These are phyloP conservation scores for Ophioderma brevispina DNA, from an alignment of 35 echinoderm and acorn worm genomes.

Conservation along the genomic window DNA sequence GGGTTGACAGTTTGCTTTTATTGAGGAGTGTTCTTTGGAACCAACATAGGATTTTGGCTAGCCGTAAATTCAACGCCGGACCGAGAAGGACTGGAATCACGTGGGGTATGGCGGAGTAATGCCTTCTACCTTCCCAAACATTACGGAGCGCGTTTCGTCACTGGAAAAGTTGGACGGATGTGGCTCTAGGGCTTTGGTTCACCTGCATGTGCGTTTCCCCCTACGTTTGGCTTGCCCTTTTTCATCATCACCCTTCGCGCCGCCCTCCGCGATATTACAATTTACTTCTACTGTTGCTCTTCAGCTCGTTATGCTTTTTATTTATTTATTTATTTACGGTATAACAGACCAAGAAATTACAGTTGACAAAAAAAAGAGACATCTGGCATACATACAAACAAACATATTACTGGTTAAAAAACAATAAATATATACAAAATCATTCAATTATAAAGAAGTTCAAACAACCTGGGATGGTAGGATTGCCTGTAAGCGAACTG, in stretches of 20 bases:
- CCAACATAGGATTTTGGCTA: not conserved
- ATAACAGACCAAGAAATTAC: no score
- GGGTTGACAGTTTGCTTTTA: not conserved
- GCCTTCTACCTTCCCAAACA: not conserved
- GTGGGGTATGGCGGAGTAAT: not conserved
- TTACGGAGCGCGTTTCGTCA: not conserved
- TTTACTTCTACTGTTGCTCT: not conserved
- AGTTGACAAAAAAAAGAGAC: no score
- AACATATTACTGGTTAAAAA: no score
- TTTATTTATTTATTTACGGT: no score
- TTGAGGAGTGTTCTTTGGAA: not conserved
- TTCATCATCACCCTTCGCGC: not conserved
- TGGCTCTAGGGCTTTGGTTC: not conserved
- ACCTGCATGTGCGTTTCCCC: not conserved
- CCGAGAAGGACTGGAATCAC: not conserved
- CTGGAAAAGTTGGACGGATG: not conserved
- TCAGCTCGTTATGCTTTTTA: not conserved
- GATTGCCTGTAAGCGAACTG: no score
- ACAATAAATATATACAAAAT: no score
- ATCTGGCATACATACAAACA: no score
- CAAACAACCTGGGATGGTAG: no score
- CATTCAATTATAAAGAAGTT: no score
- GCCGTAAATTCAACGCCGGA: not conserved
- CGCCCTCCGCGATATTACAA: not conserved
- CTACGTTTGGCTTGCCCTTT: not conserved